Conservation (phyloP, 2,113 vertebrate genomes). For the Atlantisia rogersi region DNA sequence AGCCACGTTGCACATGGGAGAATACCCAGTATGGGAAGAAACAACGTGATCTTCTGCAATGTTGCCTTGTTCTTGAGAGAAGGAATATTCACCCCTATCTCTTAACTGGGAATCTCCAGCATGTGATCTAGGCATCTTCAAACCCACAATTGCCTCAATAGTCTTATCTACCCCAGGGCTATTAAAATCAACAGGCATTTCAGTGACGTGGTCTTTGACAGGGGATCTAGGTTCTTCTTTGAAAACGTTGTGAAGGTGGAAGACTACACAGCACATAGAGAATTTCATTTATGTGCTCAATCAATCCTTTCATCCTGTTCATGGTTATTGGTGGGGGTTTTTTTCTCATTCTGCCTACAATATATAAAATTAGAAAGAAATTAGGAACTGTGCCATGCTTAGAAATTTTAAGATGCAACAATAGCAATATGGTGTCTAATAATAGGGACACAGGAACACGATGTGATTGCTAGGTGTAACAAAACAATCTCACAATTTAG, state of each 20-base stretch:
- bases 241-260: not conserved
- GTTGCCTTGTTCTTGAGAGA: not conserved
- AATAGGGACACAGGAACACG: not conserved
- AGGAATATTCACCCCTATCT: not conserved
- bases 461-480: not conserved
- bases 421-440: not conserved
- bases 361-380: not conserved
- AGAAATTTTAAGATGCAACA: not conserved
- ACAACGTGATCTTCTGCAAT: not conserved
- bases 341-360: not conserved
- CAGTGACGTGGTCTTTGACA: not conserved
- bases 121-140: not conserved
- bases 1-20: not conserved
- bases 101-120: not conserved
- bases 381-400: not conserved
- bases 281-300: not conserved
- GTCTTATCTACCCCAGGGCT: not conserved
- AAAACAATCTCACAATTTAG: not conserved
- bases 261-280: not conserved
- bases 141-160: not conserved
- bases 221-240: not conserved
- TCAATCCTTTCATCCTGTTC: not conserved
- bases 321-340: not conserved
- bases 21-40: not conserved
- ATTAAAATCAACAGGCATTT: not conserved